Base-by-base conservation (phyloP, 2,113 vertebrate species). In the Pluvianellus socialis region DNA sequence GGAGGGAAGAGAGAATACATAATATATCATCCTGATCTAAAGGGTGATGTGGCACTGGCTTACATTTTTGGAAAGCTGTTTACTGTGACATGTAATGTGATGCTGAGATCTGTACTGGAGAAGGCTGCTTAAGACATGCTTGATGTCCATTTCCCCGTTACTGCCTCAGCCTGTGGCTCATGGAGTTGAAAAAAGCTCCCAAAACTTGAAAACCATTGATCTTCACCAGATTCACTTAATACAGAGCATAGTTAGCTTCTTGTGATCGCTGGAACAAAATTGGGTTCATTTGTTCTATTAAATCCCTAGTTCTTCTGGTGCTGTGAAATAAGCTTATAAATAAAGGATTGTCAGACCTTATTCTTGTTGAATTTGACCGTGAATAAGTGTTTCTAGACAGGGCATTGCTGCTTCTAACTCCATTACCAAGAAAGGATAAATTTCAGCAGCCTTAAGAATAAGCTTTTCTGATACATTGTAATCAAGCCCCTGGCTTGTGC, bases 51-150 rank as follows among this genome's bases (percentile, higher is more conserved):
- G 17, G 53, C 53, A 13, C 16, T 66, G 59, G 58, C 44, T 89
- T 61, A 61, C 7, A 2, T 35, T 80, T 89, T 73, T 35, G 6
- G 76, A 86, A 90, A 74, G 52, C 61, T 88, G 24, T 94, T 90
- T 33, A 14, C 26, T 1, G 0, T 70, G 65, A 70, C 0, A 1
- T 63, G n/a, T 80, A n/a, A 72, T 0, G 1, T 59, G 59, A 40
- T 71, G 45, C 85, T 50, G 86, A 81, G 38, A 9, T 74, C 45
- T 11, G 16, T 23, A 20, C 14, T 82, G 66, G 47, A 86, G 71
- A 52, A 65, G 52, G 49, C 71, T 68, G 40, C 56, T 65, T n/a
- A n/a, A 42, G 74, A 14, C 2, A 1, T 13, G 63, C 42, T 59
- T 62, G 55, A 8, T 81, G n/a, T 92, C 56, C 12, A 1, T 80